Percentiles rank a stretch among this genome's conserved stretches.
phyloP scores from a whole-genome alignment of 2,797 vertebrate species.

The Rhabdomys pumilio region DNA sequence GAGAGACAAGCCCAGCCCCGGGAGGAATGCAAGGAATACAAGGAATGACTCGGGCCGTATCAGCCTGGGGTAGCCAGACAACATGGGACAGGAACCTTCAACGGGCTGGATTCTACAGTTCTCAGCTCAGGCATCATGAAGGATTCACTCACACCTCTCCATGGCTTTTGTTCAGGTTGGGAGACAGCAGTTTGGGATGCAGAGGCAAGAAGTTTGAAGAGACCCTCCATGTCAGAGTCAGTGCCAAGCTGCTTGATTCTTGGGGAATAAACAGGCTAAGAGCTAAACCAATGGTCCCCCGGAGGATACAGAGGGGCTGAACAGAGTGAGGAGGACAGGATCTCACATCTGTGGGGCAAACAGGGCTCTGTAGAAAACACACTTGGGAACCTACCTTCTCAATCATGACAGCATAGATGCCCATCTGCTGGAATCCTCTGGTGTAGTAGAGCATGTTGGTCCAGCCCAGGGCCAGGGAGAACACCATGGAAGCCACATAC shows the following conservation, averaged over 20 bases:
- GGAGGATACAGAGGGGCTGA: not conserved
- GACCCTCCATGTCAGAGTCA: not conserved
- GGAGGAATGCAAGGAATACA: not conserved
- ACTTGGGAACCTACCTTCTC: conserved; percentile 92
- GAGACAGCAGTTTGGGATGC: not conserved
- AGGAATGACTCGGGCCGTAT: too few species aligned
- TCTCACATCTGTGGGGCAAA: not conserved
- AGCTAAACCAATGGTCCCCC: not conserved
- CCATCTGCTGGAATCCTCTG: conserved; percentile 95
- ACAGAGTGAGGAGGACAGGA: not conserved
- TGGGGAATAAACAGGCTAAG: not conserved
- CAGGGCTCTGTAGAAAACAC: not conserved
- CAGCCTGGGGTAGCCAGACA: not conserved
- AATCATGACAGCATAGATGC: conserved; percentile 98
- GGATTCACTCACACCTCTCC: not conserved
- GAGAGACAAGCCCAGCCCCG: not conserved
- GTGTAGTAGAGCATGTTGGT: conserved; percentile 96
- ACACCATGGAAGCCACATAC: conserved; percentile 94
- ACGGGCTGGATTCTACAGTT: not conserved
- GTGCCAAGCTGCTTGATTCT: conserved; percentile 17
- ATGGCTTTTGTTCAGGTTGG: not conserved
- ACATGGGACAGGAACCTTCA: not conserved
- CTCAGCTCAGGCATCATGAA: not conserved
- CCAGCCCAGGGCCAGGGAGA: conserved; percentile 96
- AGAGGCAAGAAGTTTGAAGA: not conserved